These are phyloP conservation scores for Papio anubis DNA, from an alignment of 2,113 vertebrate species.

Conservation along the genomic window DNA sequence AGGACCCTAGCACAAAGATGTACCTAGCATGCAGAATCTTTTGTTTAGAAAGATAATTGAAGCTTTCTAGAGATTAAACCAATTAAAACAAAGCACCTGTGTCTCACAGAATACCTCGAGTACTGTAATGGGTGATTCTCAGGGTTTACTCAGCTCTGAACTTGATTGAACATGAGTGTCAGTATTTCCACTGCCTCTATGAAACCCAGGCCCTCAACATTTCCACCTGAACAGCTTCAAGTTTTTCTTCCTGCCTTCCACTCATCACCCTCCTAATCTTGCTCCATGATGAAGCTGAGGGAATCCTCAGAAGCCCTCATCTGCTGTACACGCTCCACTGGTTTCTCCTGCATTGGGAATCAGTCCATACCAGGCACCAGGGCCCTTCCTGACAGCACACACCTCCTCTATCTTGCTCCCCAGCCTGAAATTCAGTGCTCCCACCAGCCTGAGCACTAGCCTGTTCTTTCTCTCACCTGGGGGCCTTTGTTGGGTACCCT, in stretches of 20 bases:
- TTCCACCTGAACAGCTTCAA: neutral
- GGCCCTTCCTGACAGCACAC: no score
- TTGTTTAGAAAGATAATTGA: neutral
- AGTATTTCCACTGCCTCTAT: neutral
- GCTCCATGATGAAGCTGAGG: neutral
- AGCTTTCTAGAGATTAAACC: neutral
- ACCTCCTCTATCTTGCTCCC: neutral
- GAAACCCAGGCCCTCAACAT: neutral
- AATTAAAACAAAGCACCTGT: neutral
- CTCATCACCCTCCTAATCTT: neutral
- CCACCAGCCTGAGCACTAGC: neutral
- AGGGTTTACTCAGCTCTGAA: neutral
- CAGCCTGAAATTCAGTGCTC: neutral
- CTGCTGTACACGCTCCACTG: neutral
- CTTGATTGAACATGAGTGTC: neutral
- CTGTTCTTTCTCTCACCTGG: neutral
- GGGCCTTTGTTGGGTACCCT: neutral
- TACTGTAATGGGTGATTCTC: neutral
- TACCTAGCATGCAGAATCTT: neutral
- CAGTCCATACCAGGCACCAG: neutral
- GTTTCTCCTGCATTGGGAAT: neutral
- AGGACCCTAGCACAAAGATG: neutral
- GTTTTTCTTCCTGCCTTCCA: neutral
- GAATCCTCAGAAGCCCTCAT: neutral
- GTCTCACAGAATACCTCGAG: neutral